Base-by-base conservation (phyloP, 2,113 vertebrate species). In the Paracanthobrama guichenoti region DNA sequence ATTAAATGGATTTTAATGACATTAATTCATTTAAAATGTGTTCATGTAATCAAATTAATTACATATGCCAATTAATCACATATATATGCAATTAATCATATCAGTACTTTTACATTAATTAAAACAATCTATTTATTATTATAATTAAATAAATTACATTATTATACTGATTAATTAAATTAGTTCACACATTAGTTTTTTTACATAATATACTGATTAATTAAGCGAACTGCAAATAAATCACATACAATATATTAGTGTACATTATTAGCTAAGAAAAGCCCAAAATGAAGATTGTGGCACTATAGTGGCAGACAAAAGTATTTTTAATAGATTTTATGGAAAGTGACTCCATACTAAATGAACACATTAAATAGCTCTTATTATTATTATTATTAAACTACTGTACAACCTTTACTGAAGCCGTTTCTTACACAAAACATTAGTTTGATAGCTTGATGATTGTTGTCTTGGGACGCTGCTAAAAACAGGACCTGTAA, bases 401-500 rank as follows among this genome's bases (percentile, higher is more conserved):
- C 31, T 20, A 20, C 18, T 8, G 53, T 48, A 39, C 22, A 31
- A 46, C 6, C n/a, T 46, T 46, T 16, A 24, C 42, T 26, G 69
- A 73, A 46, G 12, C n/a, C 14, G 44, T 7, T 35, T 62, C 12
- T 72, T 75, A 35, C 18, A 24, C 39, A 62, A 86, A 62, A 31
- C 42, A 7, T 22, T 14, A 2, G 20, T 11, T 50, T n/a, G 26
- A 57, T 69, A 28, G 35, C 64, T 81, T 84, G 26, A 72, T 60
- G 57, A 46, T 11, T 79, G 53, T 81, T 82, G 67, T 87, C 20
- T 86, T 66, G 46, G 26, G 67, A 64, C 28, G 16, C 24, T 79
- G 44, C 53, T 85, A 78, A 83, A 64, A 73, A 31, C 48, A 75
- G 73, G 82, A 71, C 83, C 62, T 67, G 71, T 84, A 84, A 88